Evolutionary conservation across 2,888 invertebrate species (phyloP).

Genomic region (Dromius quadrimaculatus): DNA sequence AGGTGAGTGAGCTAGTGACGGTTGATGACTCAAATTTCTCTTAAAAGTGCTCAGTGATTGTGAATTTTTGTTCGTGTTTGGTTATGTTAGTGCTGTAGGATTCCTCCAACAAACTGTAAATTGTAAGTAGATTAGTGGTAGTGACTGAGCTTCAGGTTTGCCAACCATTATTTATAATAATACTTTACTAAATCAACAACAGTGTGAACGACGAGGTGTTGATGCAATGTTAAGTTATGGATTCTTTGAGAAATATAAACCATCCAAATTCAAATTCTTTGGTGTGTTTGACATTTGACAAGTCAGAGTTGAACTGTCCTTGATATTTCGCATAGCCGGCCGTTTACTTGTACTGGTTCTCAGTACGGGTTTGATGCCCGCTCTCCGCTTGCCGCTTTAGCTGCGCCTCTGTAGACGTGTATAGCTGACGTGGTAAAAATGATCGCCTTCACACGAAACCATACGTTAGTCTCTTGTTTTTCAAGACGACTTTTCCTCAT

Average conservation of each 20-base stretch:
- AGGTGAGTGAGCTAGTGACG: slow-evolving; percentile 5
- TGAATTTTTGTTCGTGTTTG: slow-evolving; percentile 11
- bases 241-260: no score
- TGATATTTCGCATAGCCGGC: slow-evolving; percentile 46
- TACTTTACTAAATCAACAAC: no score
- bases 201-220: no score
- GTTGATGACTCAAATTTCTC: slow-evolving; percentile 13
- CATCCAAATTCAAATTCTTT: no score
- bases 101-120: background rate
- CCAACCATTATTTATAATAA: slow-evolving; percentile 30
- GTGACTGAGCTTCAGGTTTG: background rate
- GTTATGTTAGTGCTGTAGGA: slow-evolving; percentile 22
- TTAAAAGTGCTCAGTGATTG: slow-evolving; percentile 5
- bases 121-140: slow-evolving; percentile 15
- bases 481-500: no score
- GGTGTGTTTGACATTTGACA: slow-evolving; percentile 50
- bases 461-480: no score
- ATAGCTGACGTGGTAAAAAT: slow-evolving; percentile 35
- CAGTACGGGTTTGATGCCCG: slow-evolving; percentile 21
- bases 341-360: slow-evolving; percentile 43
- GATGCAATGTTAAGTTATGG: no score
- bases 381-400: slow-evolving; percentile 1
- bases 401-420: slow-evolving; percentile 14
- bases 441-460: slow-evolving; percentile 31
- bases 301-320: slow-evolving; percentile 32